These are phyloP conservation scores for Oceanodroma leucorhoa DNA, from an alignment of 2,797 vertebrate species.

Conservation along the genomic window DNA sequence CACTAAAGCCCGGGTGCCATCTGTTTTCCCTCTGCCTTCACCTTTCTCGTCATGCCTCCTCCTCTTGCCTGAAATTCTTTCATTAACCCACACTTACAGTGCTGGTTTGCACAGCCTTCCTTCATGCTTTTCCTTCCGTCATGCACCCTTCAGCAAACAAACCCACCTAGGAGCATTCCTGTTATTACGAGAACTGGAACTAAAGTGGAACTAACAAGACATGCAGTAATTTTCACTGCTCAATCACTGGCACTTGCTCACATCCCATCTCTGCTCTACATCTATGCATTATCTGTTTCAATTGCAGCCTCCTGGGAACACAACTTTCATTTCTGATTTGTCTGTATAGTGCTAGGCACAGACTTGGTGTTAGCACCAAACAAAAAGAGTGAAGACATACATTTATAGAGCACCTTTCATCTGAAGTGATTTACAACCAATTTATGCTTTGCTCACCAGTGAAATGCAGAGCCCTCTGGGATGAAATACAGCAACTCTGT, in stretches of 20 bases:
- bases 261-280: neutral
- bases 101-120: neutral
- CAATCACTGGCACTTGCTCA: neutral
- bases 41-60: neutral
- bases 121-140: neutral
- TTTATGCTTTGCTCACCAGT: slow-evolving; percentile 1
- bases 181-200: neutral
- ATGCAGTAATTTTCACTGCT: neutral
- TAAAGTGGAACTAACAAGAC: neutral
- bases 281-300: neutral
- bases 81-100: neutral
- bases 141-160: neutral
- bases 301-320: neutral
- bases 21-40: neutral
- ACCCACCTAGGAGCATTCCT: neutral
- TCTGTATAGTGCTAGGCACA: neutral
- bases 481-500: slow-evolving; percentile 13
- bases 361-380: neutral
- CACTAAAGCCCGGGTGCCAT: neutral
- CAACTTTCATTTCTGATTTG: neutral
- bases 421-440: neutral
- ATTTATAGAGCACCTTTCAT: neutral
- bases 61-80: neutral
- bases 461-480: neutral
- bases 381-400: neutral